Conservation (phyloP, 2,113 vertebrate species). For the Anas platyrhynchos region DNA sequence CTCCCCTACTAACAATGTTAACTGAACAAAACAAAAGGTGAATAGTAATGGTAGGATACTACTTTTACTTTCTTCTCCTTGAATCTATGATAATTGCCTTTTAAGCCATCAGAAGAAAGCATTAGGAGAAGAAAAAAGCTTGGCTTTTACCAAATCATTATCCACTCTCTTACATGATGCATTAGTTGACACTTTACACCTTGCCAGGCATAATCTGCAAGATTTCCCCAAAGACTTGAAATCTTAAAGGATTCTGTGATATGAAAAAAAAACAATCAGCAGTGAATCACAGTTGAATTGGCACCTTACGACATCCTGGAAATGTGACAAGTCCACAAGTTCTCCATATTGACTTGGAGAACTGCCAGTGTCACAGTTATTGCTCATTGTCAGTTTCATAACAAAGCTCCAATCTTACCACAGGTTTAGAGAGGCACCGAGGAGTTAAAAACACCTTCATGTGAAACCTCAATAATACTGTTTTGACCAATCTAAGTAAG, state of each 20-base stretch:
- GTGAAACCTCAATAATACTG: not conserved
- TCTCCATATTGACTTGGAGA: slow-evolving; percentile 4
- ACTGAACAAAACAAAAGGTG: not conserved
- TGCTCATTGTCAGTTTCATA: slow-evolving; percentile 7
- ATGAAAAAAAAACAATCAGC: slow-evolving; percentile 40
- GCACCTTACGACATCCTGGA: not conserved
- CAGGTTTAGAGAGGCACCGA: not conserved
- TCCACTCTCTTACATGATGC: not conserved
- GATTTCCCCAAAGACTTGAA: slow-evolving; percentile 36
- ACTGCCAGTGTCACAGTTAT: not conserved
- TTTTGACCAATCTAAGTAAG: slow-evolving; percentile 6
- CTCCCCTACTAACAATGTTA: not conserved
- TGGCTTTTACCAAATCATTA: slow-evolving; percentile 31
- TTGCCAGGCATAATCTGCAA: slow-evolving; percentile 7
- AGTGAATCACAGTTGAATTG: slow-evolving; percentile 45
- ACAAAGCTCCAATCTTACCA: not conserved
- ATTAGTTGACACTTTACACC: slow-evolving; percentile 16
- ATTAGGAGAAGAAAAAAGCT: not conserved
- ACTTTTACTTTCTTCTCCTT: not conserved
- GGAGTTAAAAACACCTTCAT: not conserved
- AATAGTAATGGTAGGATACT: not conserved
- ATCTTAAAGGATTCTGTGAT: slow-evolving; percentile 25
- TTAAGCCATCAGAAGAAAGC: not conserved
- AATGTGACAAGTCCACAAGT: not conserved
- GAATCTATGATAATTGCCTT: not conserved